Evolutionary conservation across 2,797 vertebrate genomes (phyloP).

Genomic region (Crax fasciolata): DNA sequence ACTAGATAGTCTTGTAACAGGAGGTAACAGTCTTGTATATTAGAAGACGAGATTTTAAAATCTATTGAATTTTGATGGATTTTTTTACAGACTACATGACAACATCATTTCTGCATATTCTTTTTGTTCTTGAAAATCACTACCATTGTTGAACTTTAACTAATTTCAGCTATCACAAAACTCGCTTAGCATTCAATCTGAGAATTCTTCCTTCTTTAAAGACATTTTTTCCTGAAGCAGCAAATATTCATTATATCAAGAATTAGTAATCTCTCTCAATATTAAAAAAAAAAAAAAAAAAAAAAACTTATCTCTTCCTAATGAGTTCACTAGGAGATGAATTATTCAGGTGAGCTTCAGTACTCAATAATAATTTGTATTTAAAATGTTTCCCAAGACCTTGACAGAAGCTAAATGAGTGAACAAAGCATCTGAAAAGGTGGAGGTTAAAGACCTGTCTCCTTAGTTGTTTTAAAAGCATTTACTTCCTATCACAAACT

Average conservation of each 20-base stretch:
- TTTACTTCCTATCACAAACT: constrained; percentile 87
- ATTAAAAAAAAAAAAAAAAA: not conserved
- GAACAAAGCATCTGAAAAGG: constrained; percentile 80
- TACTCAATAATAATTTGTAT: constrained; percentile 59
- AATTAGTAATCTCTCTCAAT: not conserved
- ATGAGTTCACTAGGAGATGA: constrained; percentile 54
- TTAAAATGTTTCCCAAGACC: constrained; percentile 62
- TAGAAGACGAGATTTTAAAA: not conserved
- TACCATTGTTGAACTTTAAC: not conserved
- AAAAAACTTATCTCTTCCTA: not conserved
- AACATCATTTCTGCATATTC: not conserved
- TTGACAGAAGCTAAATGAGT: constrained; percentile 77
- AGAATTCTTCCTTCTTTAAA: constrained; percentile 22
- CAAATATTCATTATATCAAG: not conserved
- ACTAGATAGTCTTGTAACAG: not conserved
- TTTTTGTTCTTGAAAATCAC: constrained; percentile 3
- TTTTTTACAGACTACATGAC: not conserved
- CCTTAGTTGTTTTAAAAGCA: constrained; percentile 86
- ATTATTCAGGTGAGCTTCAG: constrained; percentile 61
- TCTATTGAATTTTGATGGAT: not conserved
- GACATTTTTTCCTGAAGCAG: constrained; percentile 16
- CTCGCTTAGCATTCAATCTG: not conserved
- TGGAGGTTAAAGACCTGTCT: constrained; percentile 84
- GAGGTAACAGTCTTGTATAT: not conserved
- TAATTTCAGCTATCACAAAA: not conserved